Percentiles rank a stretch among this genome's conserved stretches.
These are phyloP conservation scores for Heptranchias perlo DNA, from an alignment of 2,113 vertebrate genomes.

Conservation along the genomic window DNA sequence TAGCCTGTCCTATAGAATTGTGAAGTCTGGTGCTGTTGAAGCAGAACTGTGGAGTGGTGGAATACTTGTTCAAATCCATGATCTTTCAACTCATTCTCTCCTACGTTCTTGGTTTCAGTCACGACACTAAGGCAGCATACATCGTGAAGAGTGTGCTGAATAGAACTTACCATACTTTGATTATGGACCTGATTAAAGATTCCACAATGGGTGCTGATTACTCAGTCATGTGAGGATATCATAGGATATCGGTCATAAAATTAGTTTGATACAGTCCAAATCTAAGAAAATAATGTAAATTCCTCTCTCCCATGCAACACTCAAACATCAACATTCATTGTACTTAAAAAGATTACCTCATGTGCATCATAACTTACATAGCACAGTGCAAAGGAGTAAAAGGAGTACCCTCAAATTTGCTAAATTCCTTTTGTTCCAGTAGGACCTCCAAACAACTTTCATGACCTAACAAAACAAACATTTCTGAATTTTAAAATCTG, in stretches of 20 bases:
- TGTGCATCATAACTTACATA: constrained; percentile 70
- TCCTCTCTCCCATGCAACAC: neutral
- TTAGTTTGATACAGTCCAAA: neutral
- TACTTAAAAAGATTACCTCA: neutral
- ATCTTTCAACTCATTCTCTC: neutral
- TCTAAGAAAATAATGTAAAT: neutral
- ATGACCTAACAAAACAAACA: constrained; percentile 73
- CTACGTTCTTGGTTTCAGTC: neutral
- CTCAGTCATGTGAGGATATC: neutral
- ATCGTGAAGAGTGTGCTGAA: neutral
- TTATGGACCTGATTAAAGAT: neutral
- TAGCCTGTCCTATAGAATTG: neutral
- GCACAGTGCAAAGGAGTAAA: constrained; percentile 97
- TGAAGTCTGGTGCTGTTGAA: neutral
- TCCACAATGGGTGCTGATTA: neutral
- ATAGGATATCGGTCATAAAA: neutral
- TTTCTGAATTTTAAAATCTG: neutral
- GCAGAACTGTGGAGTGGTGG: neutral
- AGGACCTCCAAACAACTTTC: constrained; percentile 92
- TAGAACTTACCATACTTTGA: neutral
- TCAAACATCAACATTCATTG: neutral
- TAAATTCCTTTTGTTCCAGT: constrained; percentile 83
- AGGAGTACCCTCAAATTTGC: constrained; percentile 76
- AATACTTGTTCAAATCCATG: neutral
- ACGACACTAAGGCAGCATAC: neutral